phyloP scores from a whole-genome alignment of 2,888 invertebrate species.

The Dryadula phaetusa region DNA sequence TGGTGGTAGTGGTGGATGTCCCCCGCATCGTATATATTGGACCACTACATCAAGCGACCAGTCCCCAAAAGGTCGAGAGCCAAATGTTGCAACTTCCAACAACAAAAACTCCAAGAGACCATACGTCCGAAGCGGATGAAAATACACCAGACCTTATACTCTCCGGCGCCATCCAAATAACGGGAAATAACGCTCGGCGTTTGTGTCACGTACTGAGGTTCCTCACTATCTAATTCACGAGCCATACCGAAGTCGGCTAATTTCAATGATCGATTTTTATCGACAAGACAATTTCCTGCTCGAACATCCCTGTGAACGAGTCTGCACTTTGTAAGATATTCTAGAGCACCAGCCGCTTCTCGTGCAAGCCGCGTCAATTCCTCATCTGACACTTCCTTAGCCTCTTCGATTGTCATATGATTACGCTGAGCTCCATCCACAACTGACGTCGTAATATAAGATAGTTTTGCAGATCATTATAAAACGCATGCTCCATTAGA shows the following conservation, averaged over 20 bases:
- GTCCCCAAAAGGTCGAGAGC: conserved; percentile 92
- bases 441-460: conserved; percentile 87
- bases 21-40: conserved; percentile 82
- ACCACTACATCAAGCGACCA: conserved; percentile 89
- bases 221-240: conserved; percentile 89
- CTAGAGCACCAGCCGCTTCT: conserved; percentile 87
- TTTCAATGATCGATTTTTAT: conserved; percentile 88
- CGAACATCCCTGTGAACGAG: conserved; percentile 94
- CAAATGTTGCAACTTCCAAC: conserved; percentile 94
- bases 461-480: conserved; percentile 94
- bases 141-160: conserved; percentile 91
- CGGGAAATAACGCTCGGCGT: conserved; percentile 92
- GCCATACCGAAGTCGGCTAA: conserved; percentile 91
- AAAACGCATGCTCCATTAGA: conserved; percentile 96
- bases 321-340: conserved; percentile 90
- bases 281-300: conserved; percentile 91
- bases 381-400: conserved; percentile 55
- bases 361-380: conserved; percentile 60
- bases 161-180: conserved; percentile 97
- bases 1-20: conserved; percentile 88
- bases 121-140: conserved; percentile 92
- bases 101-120: conserved; percentile 94
- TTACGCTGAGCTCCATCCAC: conserved; percentile 85
- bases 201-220: conserved; percentile 89
- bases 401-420: conserved; percentile 85